phyloP scores from a whole-genome alignment of 2,113 vertebrate genomes.

The Felis chaus region DNA sequence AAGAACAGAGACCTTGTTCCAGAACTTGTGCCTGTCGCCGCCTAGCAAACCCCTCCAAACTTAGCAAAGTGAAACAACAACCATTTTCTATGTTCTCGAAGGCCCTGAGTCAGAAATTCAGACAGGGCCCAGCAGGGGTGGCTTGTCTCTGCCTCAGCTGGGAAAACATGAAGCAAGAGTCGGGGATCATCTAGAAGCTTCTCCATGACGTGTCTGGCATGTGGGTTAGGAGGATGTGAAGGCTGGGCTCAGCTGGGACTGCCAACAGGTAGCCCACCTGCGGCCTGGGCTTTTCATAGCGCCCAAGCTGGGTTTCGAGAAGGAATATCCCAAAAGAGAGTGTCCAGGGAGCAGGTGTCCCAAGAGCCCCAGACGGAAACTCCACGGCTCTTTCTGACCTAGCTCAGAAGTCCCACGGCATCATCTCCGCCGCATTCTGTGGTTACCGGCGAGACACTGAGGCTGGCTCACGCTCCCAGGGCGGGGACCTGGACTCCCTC shows the following conservation, averaged over 20 bases:
- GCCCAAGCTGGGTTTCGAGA: neutral
- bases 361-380: neutral
- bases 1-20: neutral
- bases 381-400: neutral
- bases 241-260: neutral
- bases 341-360: neutral
- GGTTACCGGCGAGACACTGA: neutral
- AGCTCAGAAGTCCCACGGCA: neutral
- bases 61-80: neutral
- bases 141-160: neutral
- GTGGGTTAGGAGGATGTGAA: neutral
- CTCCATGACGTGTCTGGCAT: neutral
- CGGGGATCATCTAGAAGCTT: neutral
- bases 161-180: neutral
- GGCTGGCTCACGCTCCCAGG: neutral
- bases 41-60: neutral
- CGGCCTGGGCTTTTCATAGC: neutral
- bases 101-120: neutral
- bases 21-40: neutral
- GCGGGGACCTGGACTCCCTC: neutral
- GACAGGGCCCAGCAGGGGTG: neutral
- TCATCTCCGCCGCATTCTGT: neutral
- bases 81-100: neutral
- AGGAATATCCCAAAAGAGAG: neutral
- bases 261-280: neutral